Evolutionary conservation across 1,140 invertebrate genomes (phyloP).

Genomic region (Centruroides sculpturatus): DNA sequence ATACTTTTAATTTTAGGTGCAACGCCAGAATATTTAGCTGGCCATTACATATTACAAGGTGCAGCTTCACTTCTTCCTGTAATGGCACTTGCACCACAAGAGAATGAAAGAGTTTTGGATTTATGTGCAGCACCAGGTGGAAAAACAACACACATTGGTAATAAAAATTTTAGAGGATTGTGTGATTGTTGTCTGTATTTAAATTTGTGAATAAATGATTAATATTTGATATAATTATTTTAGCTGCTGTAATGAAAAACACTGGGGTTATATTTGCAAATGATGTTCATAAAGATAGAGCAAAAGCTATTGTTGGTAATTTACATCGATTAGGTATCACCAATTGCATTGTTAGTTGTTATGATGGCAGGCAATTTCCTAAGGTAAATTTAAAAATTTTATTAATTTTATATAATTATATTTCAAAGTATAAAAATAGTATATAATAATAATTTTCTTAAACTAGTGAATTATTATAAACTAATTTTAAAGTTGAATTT

Average conservation of each 20-base stretch:
- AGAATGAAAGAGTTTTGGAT: constrained; percentile 88
- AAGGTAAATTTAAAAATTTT: constrained; percentile 25
- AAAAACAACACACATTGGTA: constrained; percentile 86
- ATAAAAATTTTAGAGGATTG: background rate
- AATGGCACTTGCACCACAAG: constrained; percentile 92
- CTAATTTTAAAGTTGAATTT: too few species aligned
- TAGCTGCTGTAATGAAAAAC: constrained; percentile 94
- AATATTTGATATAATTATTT: constrained; percentile 13
- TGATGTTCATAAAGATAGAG: constrained; percentile 78
- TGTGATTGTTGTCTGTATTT: too few species aligned
- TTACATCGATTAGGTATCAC: constrained; percentile 90
- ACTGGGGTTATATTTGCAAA: constrained; percentile 95
- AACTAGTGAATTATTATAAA: too few species aligned
- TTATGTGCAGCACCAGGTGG: constrained; percentile 97
- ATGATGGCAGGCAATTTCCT: constrained; percentile 79
- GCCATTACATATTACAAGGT: constrained; percentile 97
- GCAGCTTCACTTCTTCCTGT: constrained; percentile 76
- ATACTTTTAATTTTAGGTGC: constrained; percentile 44
- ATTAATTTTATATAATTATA: background rate
- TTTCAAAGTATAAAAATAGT: too few species aligned
- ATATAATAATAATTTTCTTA: too few species aligned
- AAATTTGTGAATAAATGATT: too few species aligned
- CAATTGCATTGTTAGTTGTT: constrained; percentile 76
- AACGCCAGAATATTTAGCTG: constrained; percentile 96
- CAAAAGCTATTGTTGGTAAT: constrained; percentile 90